Evolutionary conservation across 92 coral and sea anemone genomes (phyloP).

Genomic region (Siderastrea radians): DNA sequence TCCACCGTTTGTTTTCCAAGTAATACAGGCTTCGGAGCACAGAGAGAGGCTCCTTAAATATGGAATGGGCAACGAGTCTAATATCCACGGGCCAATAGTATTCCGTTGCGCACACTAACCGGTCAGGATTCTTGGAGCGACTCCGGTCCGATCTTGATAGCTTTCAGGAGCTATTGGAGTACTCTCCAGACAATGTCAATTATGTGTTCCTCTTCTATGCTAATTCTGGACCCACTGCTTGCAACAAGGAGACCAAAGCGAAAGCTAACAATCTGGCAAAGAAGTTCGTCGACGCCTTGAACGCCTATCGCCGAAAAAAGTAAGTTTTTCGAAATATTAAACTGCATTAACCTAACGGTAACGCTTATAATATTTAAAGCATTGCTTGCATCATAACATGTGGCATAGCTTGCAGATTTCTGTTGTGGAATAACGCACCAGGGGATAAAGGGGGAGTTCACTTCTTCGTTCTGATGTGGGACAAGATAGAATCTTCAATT

Average conservation of each 20-base stretch:
- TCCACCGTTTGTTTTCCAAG: constrained; percentile 82
- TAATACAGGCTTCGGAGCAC: constrained; percentile 6
- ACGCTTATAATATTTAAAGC: too few relatives aligned
- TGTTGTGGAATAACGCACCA: not conserved
- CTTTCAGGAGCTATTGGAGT: constrained; percentile 73
- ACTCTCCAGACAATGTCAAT: constrained; percentile 89
- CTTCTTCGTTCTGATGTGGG: not conserved
- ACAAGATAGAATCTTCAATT: not conserved
- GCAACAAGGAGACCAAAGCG: constrained; percentile 6
- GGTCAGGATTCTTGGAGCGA: constrained; percentile 88
- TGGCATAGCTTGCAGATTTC: too few relatives aligned
- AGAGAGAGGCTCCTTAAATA: constrained; percentile 58
- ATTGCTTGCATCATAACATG: too few relatives aligned
- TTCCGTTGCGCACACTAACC: constrained; percentile 83
- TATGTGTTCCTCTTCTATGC: constrained; percentile 87
- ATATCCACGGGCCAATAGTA: constrained; percentile 77
- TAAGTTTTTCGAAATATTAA: not conserved
- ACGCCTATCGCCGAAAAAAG: constrained; percentile 12
- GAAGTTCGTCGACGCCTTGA: not conserved
- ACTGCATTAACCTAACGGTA: too few relatives aligned
- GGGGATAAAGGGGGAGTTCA: not conserved
- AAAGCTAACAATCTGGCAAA: not conserved
- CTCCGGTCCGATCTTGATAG: constrained; percentile 71
- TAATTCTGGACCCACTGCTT: not conserved
- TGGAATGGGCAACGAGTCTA: constrained; percentile 45